phyloP scores from a whole-genome alignment of 2,888 invertebrate genomes.

The Watsonalla cultraria region DNA sequence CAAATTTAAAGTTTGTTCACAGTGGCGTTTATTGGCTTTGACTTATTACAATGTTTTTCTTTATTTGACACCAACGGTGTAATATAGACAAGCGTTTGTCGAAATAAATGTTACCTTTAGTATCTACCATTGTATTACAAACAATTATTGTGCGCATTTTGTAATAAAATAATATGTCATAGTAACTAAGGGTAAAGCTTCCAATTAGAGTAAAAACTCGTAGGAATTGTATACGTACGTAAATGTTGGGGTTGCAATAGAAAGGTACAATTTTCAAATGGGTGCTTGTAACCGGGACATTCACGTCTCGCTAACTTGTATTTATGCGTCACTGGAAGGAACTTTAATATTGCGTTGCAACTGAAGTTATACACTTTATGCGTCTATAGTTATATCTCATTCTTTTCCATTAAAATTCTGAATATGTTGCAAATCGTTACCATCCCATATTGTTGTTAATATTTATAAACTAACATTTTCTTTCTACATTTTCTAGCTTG shows the following conservation, averaged over 20 bases:
- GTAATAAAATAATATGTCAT: not conserved
- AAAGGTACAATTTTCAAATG: not conserved
- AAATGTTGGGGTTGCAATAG: not conserved
- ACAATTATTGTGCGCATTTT: not conserved
- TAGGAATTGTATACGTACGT: not conserved
- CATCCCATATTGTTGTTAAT: not conserved
- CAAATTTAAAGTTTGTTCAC: not conserved
- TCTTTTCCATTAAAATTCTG: not conserved
- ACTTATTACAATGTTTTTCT: too few species aligned
- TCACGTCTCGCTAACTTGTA: not conserved
- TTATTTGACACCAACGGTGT: too few species aligned
- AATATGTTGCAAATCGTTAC: not conserved
- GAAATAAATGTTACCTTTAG: too few species aligned
- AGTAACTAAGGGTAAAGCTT: not conserved
- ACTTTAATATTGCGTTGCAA: not conserved
- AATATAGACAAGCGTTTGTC: too few species aligned
- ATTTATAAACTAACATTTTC: constrained; percentile 29
- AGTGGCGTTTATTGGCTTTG: not conserved
- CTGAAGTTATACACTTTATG: not conserved
- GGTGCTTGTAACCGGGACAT: not conserved
- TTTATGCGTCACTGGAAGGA: not conserved
- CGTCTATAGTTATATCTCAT: not conserved
- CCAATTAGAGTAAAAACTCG: not conserved
- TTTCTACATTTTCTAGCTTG: constrained; percentile 65
- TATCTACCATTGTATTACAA: too few species aligned